Evolutionary conservation across 1,140 invertebrate species (phyloP).

Genomic region (Ceratina australensis): DNA sequence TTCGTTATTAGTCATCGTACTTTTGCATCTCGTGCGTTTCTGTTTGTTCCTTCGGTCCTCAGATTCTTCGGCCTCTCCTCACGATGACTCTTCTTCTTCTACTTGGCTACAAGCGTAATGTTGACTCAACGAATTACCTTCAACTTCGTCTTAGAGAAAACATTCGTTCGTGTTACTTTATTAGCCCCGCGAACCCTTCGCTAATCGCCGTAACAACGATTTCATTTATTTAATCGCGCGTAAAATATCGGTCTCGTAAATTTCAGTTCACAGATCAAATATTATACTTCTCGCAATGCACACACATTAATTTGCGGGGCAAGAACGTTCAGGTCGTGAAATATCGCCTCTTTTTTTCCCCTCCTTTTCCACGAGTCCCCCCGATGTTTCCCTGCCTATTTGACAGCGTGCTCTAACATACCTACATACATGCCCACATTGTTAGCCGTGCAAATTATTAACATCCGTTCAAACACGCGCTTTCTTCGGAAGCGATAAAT

Average conservation of each 20-base stretch:
- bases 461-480: constrained; percentile 37
- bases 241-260: too few relatives aligned
- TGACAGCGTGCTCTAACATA: constrained; percentile 28
- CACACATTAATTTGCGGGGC: too few relatives aligned
- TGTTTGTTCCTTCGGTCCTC: constrained; percentile 42
- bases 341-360: constrained; percentile 5
- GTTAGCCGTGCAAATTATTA: constrained; percentile 47
- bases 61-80: constrained; percentile 42
- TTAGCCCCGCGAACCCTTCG: too few relatives aligned
- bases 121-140: too few relatives aligned
- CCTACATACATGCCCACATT: constrained; percentile 1
- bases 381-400: constrained; percentile 30
- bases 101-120: neutral
- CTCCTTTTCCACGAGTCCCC: neutral
- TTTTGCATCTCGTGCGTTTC: constrained; percentile 25
- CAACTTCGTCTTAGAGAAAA: too few relatives aligned
- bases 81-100: constrained; percentile 40
- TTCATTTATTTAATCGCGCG: too few relatives aligned
- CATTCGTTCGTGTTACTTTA: too few relatives aligned
- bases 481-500: constrained; percentile 49
- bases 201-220: too few relatives aligned
- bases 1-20: constrained; percentile 28
- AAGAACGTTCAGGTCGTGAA: neutral
- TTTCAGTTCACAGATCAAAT: too few relatives aligned
- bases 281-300: too few relatives aligned